These are phyloP conservation scores for Zaprionus inermis DNA, from an alignment of 1,140 invertebrate genomes.

Conservation along the genomic window DNA sequence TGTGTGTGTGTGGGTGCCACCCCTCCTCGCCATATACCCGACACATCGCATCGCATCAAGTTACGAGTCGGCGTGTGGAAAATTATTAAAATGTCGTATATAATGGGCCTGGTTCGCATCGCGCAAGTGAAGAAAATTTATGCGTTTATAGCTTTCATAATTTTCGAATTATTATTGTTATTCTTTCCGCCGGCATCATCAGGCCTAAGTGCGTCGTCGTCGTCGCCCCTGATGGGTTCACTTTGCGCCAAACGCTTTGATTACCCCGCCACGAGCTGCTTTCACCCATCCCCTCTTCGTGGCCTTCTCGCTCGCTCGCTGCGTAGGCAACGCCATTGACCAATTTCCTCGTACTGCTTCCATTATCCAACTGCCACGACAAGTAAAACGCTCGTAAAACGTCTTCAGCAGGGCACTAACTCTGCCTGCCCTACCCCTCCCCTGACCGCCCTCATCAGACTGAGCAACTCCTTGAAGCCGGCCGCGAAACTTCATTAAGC, in stretches of 20 bases:
- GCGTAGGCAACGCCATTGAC: constrained; percentile 51
- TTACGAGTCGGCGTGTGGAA: constrained; percentile 72
- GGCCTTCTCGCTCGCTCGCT: background rate
- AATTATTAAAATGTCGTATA: constrained; percentile 83
- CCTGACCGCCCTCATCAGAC: background rate
- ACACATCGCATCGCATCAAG: no score
- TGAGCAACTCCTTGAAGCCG: constrained; percentile 1
- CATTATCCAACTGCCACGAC: constrained; percentile 10
- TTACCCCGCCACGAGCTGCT: constrained; percentile 9
- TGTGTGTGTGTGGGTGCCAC: constrained; percentile 26
- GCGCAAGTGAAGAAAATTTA: constrained; percentile 63
- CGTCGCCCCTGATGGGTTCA: constrained; percentile 35
- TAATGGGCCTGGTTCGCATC: constrained; percentile 60
- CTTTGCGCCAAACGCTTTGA: constrained; percentile 41
- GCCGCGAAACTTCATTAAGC: constrained; percentile 29
- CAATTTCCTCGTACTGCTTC: constrained; percentile 23
- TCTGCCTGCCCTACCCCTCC: background rate
- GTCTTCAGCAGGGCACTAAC: constrained; percentile 2
- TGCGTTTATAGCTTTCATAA: constrained; percentile 82
- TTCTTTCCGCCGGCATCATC: constrained; percentile 57
- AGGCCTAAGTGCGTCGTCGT: constrained; percentile 63
- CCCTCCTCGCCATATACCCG: background rate
- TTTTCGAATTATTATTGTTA: constrained; percentile 80
- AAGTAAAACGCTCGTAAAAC: constrained; percentile 17
- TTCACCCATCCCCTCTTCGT: background rate